Evolutionary conservation across 2,113 vertebrate species (phyloP).

Genomic region (Crotalus tigris): DNA sequence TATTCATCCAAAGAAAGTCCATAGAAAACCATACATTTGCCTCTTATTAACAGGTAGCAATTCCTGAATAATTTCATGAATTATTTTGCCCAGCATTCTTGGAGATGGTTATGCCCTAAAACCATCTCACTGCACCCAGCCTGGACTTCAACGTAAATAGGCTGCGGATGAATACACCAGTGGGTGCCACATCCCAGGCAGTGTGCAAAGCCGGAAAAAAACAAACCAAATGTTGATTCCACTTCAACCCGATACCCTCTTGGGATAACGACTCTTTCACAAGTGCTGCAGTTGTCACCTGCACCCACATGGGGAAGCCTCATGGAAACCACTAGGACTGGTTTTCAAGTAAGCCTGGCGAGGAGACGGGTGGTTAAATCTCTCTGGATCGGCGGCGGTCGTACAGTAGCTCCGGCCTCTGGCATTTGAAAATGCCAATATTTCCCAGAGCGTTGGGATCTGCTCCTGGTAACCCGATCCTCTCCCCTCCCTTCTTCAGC

Average conservation of each 20-base stretch:
- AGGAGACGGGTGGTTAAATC: neutral
- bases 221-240: conserved; percentile 43
- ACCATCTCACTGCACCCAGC: neutral
- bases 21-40: neutral
- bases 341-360: neutral
- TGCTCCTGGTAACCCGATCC: neutral
- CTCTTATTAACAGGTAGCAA: neutral
- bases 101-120: neutral
- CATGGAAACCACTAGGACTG: neutral
- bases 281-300: neutral
- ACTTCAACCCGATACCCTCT: neutral
- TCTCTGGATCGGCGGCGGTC: neutral
- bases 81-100: neutral
- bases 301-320: neutral
- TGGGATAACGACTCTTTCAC: rapidly evolving
- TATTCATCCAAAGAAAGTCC: neutral
- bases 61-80: neutral
- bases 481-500: neutral
- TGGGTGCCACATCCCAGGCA: neutral
- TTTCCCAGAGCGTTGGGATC: neutral
- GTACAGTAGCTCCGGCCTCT: neutral
- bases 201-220: too few relatives aligned
- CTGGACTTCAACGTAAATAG: neutral
- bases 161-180: neutral
- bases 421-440: neutral